These are phyloP conservation scores for Tiphia femorata DNA, from an alignment of 2,888 invertebrate genomes.

Conservation along the genomic window DNA sequence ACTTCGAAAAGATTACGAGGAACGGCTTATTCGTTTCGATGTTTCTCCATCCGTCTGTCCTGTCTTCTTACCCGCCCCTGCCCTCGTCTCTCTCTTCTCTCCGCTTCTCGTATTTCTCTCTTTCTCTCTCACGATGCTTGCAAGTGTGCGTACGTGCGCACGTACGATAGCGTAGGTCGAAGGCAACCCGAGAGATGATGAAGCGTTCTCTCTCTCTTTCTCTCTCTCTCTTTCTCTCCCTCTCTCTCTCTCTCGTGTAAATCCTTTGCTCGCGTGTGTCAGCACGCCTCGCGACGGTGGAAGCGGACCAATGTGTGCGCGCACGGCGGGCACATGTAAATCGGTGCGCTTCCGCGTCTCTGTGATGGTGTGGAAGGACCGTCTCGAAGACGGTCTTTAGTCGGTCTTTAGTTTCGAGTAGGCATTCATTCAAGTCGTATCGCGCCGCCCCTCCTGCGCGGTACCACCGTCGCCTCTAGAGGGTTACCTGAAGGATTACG, in stretches of 20 bases:
- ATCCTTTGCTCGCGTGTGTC: constrained; percentile 27
- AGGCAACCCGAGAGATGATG: constrained; percentile 30
- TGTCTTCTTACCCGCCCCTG: too few species aligned
- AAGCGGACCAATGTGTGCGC: neutral
- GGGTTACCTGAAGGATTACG: too few species aligned
- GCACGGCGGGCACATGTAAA: neutral
- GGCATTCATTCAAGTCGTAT: constrained; percentile 41
- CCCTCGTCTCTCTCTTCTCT: too few species aligned
- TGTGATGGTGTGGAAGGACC: constrained; percentile 41
- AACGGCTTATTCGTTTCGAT: constrained; percentile 8
- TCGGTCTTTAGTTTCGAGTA: constrained; percentile 40
- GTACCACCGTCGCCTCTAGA: constrained; percentile 17
- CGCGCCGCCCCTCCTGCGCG: too few species aligned
- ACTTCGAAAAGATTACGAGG: constrained; percentile 25
- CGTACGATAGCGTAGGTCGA: constrained; percentile 40
- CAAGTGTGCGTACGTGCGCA: too few species aligned
- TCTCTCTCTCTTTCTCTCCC: too few species aligned
- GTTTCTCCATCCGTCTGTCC: constrained; percentile 10
- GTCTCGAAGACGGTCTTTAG: constrained; percentile 36
- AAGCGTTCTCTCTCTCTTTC: constrained; percentile 32
- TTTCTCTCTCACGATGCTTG: too few species aligned
- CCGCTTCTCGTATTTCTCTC: too few species aligned
- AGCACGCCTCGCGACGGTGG: neutral
- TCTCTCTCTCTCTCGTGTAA: constrained; percentile 37
- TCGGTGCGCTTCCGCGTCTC: constrained; percentile 14